Evolutionary conservation across 2,113 vertebrate species (phyloP).

Genomic region (Cyanoderma ruficeps): DNA sequence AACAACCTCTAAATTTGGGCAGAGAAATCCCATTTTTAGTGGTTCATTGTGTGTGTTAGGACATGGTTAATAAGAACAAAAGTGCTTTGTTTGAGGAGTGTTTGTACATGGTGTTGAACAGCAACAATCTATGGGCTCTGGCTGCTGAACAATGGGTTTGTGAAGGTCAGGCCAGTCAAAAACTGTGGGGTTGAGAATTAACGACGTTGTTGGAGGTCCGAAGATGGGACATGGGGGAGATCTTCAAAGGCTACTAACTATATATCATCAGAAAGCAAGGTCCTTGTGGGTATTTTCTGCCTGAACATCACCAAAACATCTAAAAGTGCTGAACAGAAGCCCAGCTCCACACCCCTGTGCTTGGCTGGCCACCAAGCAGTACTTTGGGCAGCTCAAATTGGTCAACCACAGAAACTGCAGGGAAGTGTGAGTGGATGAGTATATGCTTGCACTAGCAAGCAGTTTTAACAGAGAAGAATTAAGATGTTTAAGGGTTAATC

Average conservation of each 20-base stretch:
- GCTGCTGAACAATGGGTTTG: neutral
- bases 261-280: neutral
- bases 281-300: neutral
- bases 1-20: neutral
- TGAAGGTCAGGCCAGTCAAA: neutral
- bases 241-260: neutral
- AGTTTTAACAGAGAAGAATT: neutral
- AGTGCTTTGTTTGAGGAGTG: neutral
- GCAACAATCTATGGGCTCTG: neutral
- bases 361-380: conserved; percentile 1
- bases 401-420: conserved; percentile 7
- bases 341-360: neutral
- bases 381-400: neutral
- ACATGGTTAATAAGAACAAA: neutral
- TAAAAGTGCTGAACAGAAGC: neutral
- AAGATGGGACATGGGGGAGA: neutral
- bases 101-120: neutral
- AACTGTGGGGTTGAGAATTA: neutral
- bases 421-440: neutral
- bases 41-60: neutral
- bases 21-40: neutral
- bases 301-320: neutral
- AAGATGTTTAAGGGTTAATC: neutral
- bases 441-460: neutral
- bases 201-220: neutral